Evolutionary conservation across 1,140 invertebrate species (phyloP).

Genomic region (Eubasilissa regina): DNA sequence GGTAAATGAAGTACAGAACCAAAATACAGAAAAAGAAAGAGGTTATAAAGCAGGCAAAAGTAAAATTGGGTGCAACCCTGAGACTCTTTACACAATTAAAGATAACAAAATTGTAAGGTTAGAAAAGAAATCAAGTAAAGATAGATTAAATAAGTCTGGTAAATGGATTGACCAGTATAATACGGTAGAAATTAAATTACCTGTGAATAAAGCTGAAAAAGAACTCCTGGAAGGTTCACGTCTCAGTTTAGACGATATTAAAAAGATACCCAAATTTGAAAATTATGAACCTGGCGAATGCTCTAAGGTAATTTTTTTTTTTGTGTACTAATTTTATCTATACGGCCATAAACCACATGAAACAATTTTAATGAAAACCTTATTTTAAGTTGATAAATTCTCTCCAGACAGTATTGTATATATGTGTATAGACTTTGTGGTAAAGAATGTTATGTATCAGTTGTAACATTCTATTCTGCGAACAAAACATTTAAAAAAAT

Average conservation of each 20-base stretch:
- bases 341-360: too few species aligned
- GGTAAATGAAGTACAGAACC: constrained; percentile 33
- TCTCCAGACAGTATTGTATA: too few species aligned
- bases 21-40: background rate
- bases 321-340: too few species aligned
- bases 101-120: constrained; percentile 64
- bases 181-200: constrained; percentile 46
- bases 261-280: constrained; percentile 69
- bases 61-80: constrained; percentile 60
- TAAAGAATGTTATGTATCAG: too few species aligned
- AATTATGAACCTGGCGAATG: constrained; percentile 69
- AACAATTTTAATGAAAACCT: too few species aligned
- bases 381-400: too few species aligned
- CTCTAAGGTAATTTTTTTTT: constrained; percentile 63
- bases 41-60: constrained; percentile 15
- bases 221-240: constrained; percentile 57
- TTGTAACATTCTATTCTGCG: too few species aligned
- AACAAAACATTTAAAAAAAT: too few species aligned
- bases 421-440: too few species aligned
- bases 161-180: constrained; percentile 33
- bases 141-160: constrained; percentile 28
- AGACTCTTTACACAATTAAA: constrained; percentile 66
- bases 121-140: constrained; percentile 38
- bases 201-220: constrained; percentile 56
- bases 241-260: constrained; percentile 69